These are phyloP conservation scores for Rhizoglyphus robini DNA, from an alignment of 1,140 invertebrate species.

Conservation along the genomic window DNA sequence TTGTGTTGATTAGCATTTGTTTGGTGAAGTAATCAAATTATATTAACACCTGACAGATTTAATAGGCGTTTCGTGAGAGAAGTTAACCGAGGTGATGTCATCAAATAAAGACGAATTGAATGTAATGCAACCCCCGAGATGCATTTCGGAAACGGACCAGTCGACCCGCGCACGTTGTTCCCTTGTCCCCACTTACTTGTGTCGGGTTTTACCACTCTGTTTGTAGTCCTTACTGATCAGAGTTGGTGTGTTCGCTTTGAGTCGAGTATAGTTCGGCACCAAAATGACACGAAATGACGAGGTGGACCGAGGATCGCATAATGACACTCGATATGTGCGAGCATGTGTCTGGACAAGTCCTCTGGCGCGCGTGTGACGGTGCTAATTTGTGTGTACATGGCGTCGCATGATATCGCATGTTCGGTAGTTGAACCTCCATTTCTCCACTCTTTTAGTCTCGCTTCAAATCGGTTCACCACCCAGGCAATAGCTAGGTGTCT, in stretches of 20 bases:
- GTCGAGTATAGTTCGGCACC: too few species aligned
- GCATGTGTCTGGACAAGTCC: background rate
- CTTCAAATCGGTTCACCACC: background rate
- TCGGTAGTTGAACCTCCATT: background rate
- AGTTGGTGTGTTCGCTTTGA: background rate
- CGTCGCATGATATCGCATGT: background rate
- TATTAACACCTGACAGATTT: background rate
- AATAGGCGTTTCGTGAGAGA: background rate
- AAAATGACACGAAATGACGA: conserved; percentile 7
- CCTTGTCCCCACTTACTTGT: background rate
- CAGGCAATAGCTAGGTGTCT: background rate
- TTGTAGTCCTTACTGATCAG: too few species aligned
- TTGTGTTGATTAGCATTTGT: conserved; percentile 2
- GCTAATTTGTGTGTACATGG: background rate
- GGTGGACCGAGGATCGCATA: background rate
- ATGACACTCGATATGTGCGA: background rate
- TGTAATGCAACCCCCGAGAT: background rate
- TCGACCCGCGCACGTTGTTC: background rate
- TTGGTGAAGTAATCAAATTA: background rate
- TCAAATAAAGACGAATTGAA: conserved; percentile 4
- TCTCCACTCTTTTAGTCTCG: background rate
- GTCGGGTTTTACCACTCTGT: background rate
- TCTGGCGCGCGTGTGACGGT: background rate
- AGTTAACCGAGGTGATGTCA: conserved; percentile 2
- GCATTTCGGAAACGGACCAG: background rate